Base-by-base conservation (phyloP, 2,888 invertebrate genomes). In the Augiades crinisus region DNA sequence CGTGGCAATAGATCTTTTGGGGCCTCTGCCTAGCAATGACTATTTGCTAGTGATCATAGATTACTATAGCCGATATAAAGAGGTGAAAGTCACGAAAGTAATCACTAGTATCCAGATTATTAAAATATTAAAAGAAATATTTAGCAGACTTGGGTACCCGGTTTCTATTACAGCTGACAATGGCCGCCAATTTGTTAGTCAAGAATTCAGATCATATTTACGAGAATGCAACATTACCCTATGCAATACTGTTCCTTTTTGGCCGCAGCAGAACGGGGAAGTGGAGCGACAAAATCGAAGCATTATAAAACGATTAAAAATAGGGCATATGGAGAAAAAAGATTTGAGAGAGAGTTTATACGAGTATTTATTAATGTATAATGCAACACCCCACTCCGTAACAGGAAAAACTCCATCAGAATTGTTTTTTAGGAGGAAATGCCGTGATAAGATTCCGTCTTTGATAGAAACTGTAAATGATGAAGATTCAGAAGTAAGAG, bases 311-410 rank as follows among this genome's bases (percentile, higher is more conserved):
- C 36, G 55, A 2, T 52, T 60, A 1, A 54, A 44, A n/a, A 60
- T 59, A 1, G 37, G 46, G 14, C 52, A 56, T n/a, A 21, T n/a
- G 1, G 46, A 57, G 30, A 37, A 22, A 12, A 37, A 16, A 10
- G 27, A 41, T 13, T 43, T 2, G 24, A 53, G 47, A 12, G 45
- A 52, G 14, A 14, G 12, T 27, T 14, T 46, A 47, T 49, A 19
- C 0, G 44, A 63, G n/a, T 65, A 67, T 34, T 7, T 65, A 3
- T 53, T 38, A 1, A 66, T 63, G 65, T 63, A 71, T 47, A 65
- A 65, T 47, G 56, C 58, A 5, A 70, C 70, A 4, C 72, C 71
- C 5, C 71, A 71, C 47, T 13, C 53, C 4, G 61, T 64, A 0
- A 72, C 71, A 3, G 63, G 72, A 3, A 61, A 52, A 53, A 44